phyloP scores from a whole-genome alignment of 2,888 invertebrate species.

The Leptarthrus brevirostris region DNA sequence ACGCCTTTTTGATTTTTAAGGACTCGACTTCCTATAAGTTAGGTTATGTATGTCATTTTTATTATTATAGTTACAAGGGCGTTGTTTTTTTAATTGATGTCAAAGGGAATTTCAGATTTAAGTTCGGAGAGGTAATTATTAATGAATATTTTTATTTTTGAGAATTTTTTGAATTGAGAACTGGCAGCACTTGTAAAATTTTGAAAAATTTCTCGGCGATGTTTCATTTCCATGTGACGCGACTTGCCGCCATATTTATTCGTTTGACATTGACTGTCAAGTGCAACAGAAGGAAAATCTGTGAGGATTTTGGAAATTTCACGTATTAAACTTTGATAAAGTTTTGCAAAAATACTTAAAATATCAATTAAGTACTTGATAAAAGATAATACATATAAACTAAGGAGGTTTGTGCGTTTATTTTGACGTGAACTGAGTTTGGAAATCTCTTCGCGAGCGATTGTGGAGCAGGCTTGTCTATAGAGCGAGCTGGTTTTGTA shows the following conservation, averaged over 20 bases:
- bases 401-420: conserved; percentile 24
- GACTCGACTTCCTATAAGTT: too few relatives aligned
- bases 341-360: conserved; percentile 3
- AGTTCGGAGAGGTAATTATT: too few relatives aligned
- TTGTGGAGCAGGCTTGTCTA: conserved; percentile 34
- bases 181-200: too few relatives aligned
- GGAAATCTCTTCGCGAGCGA: conserved; percentile 52
- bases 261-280: conserved; percentile 51
- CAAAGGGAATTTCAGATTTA: too few relatives aligned
- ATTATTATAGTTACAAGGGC: too few relatives aligned
- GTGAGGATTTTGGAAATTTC: conserved; percentile 29
- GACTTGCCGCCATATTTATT: conserved; percentile 53
- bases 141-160: too few relatives aligned
- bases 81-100: too few relatives aligned
- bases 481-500: conserved; percentile 26
- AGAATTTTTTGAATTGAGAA: too few relatives aligned
- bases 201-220: too few relatives aligned
- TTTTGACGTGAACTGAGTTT: conserved; percentile 41
- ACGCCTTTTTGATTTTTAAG: too few relatives aligned
- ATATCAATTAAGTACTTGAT: background rate
- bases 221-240: conserved; percentile 8
- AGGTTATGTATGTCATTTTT: too few relatives aligned
- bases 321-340: background rate
- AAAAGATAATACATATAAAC: conserved; percentile 11
- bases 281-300: conserved; percentile 46